Conservation (phyloP, 2,113 vertebrate species). For the Accipiter cooperii region DNA sequence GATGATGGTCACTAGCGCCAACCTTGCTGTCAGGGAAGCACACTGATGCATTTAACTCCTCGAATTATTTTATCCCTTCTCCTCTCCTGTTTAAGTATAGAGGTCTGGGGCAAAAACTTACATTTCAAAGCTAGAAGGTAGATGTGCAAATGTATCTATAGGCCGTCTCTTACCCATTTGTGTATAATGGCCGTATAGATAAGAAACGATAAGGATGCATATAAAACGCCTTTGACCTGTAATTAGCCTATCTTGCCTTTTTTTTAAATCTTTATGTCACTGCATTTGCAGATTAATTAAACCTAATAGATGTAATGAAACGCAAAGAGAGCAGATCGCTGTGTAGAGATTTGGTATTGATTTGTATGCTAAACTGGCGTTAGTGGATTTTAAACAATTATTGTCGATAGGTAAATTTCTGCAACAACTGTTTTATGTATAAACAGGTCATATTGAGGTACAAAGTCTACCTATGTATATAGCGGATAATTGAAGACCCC, state of each 20-base stretch:
- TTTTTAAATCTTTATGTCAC: background rate
- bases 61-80: background rate
- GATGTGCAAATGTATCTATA: background rate
- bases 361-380: background rate
- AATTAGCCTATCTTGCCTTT: background rate
- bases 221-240: conserved; percentile 19
- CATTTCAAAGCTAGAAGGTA: background rate
- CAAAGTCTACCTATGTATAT: background rate
- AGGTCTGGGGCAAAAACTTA: background rate
- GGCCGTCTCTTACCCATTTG: background rate
- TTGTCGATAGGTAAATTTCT: background rate
- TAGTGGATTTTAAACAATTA: conserved; percentile 16
- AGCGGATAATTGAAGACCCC: background rate
- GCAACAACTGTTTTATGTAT: background rate
- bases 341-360: conserved; percentile 17
- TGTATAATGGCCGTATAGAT: background rate
- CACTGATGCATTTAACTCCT: background rate
- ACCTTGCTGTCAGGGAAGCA: conserved; percentile 40
- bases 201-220: background rate
- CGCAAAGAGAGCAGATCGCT: background rate
- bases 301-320: conserved; percentile 51
- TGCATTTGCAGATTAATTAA: conserved; percentile 57
- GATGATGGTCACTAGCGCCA: conserved; percentile 29
- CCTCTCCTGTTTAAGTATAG: background rate
- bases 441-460: background rate